Conservation (phyloP, 2,113 vertebrate species). For the Chaetops frenatus region DNA sequence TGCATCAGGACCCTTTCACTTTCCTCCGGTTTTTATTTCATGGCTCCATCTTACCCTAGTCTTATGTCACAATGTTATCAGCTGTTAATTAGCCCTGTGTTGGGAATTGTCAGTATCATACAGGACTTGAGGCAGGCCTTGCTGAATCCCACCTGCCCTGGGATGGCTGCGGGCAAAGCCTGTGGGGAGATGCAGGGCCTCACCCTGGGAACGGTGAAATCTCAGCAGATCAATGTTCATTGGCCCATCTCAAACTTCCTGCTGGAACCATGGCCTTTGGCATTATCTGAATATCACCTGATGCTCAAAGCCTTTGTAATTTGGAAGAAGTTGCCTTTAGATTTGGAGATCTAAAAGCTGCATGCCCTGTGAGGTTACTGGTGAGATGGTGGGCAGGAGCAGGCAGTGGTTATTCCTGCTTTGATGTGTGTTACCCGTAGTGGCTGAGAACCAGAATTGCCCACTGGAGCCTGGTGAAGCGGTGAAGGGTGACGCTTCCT, state of each 20-base stretch:
- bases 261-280: not conserved
- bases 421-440: accelerated
- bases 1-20: not conserved
- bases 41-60: not conserved
- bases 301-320: not conserved
- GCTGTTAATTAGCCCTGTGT: not conserved
- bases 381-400: not conserved
- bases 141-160: not conserved
- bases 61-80: not conserved
- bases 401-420: too few relatives aligned
- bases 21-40: not conserved
- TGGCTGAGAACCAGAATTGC: accelerated
- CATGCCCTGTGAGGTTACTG: not conserved
- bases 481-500: not conserved
- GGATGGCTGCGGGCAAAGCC: accelerated
- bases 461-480: not conserved
- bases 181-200: not conserved
- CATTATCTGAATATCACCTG: not conserved
- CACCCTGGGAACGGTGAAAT: not conserved
- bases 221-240: not conserved
- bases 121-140: not conserved
- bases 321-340: not conserved
- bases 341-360: not conserved
- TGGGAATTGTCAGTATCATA: not conserved
- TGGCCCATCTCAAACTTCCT: not conserved